Conservation (phyloP, 2,797 vertebrate species). For the Sarcoramphus papa region DNA sequence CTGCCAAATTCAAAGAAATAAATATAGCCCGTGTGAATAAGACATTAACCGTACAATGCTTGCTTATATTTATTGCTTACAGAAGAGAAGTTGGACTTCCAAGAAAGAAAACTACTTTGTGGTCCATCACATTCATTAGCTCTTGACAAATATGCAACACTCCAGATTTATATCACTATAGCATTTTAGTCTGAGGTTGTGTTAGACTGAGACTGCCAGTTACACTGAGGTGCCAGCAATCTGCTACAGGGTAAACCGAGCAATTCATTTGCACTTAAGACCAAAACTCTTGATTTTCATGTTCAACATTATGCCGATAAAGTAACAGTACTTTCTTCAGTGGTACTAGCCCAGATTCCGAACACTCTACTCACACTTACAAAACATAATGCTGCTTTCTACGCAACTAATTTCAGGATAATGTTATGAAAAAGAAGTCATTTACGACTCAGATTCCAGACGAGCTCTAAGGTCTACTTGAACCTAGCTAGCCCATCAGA, state of each 20-base stretch:
- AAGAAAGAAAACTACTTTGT: neutral
- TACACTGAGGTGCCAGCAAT: neutral
- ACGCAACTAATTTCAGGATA: neutral
- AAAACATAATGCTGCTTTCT: neutral
- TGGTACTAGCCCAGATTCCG: neutral
- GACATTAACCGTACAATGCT: neutral
- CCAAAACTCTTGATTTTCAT: neutral
- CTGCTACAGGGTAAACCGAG: neutral
- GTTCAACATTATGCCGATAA: neutral
- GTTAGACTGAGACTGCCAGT: neutral
- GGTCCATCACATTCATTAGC: neutral
- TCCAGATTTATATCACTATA: neutral
- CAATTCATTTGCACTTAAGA: neutral
- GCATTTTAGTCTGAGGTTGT: neutral
- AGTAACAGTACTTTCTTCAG: neutral
- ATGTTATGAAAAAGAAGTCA: neutral
- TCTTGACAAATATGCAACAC: neutral
- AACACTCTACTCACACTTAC: neutral
- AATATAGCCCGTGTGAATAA: neutral
- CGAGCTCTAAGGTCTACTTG: neutral
- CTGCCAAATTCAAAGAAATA: constrained; percentile 26
- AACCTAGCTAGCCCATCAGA: neutral
- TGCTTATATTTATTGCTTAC: neutral
- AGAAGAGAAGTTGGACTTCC: neutral
- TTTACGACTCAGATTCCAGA: neutral